Evolutionary conservation across 2,888 invertebrate genomes (phyloP).

Genomic region (Volucella zonaria): DNA sequence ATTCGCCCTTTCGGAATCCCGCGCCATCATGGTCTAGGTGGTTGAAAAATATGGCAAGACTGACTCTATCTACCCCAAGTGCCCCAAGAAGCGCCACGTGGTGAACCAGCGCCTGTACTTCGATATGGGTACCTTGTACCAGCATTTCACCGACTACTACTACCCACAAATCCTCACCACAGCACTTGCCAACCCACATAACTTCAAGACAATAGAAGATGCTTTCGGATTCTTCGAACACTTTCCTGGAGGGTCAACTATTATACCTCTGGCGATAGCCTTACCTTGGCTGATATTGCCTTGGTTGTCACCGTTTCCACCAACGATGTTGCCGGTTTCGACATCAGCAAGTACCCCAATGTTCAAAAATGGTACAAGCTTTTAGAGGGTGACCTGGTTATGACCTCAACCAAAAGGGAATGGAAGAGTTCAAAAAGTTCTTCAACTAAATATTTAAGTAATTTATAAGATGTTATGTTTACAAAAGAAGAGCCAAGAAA

Average conservation of each 20-base stretch:
- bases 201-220: conserved; percentile 87
- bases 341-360: conserved; percentile 88
- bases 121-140: conserved; percentile 90
- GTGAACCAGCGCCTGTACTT: conserved; percentile 92
- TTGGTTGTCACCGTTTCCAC: conserved; percentile 88
- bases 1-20: conserved; percentile 91
- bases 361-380: conserved; percentile 86
- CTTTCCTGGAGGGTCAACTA: conserved; percentile 88
- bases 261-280: conserved; percentile 88
- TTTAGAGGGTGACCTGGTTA: conserved; percentile 84
- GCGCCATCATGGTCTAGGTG: conserved; percentile 91
- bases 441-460: conserved; percentile 72
- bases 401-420: conserved; percentile 85
- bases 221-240: conserved; percentile 88
- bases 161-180: conserved; percentile 86
- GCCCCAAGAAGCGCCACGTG: conserved; percentile 88
- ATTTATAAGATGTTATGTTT: conserved; percentile 9
- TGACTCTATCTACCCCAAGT: conserved; percentile 89
- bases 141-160: conserved; percentile 88
- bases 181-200: conserved; percentile 86
- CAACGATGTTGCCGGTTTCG: conserved; percentile 86
- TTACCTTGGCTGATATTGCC: conserved; percentile 91
- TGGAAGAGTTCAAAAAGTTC: conserved; percentile 84
- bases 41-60: conserved; percentile 91
- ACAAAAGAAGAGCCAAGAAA: neutral